Evolutionary conservation across 2,113 vertebrate genomes (phyloP).

Genomic region (Epinephelus lanceolatus): DNA sequence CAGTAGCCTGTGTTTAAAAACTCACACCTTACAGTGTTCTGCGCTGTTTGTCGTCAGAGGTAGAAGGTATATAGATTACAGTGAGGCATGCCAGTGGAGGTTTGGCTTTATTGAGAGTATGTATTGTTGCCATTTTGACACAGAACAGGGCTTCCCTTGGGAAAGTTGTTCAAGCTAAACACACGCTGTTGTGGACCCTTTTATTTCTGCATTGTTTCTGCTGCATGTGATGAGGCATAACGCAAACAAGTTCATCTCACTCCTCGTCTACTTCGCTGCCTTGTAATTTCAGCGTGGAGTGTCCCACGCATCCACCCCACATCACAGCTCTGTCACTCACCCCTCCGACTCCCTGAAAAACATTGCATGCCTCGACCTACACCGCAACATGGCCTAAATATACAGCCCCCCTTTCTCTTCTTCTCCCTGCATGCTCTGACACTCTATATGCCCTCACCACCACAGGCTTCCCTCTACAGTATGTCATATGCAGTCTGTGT

Average conservation of each 20-base stretch:
- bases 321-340: conserved; percentile 77
- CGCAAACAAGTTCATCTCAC: conserved; percentile 74
- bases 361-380: conserved; percentile 74
- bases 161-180: conserved; percentile 67
- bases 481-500: conserved; percentile 27
- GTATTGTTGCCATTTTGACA: conserved; percentile 68
- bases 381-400: conserved; percentile 77
- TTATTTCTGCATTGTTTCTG: conserved; percentile 70
- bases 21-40: conserved; percentile 50
- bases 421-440: conserved; percentile 60
- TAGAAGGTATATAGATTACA: conserved; percentile 36
- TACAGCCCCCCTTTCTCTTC: conserved; percentile 54
- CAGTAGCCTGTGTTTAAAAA: conserved; percentile 57
- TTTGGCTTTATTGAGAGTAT: conserved; percentile 14
- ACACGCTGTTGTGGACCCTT: conserved; percentile 60
- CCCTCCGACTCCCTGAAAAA: conserved; percentile 75
- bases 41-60: conserved; percentile 21
- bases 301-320: conserved; percentile 71
- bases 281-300: conserved; percentile 76
- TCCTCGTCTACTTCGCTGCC: conserved; percentile 64
- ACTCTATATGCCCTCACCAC: conserved; percentile 59
- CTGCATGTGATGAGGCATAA: conserved; percentile 68
- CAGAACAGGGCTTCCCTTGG: conserved; percentile 76
- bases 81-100: conserved; percentile 15
- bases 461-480: conserved; percentile 49